Base-by-base conservation (phyloP, 2,888 invertebrate genomes). In the Ariolimax columbianus region DNA sequence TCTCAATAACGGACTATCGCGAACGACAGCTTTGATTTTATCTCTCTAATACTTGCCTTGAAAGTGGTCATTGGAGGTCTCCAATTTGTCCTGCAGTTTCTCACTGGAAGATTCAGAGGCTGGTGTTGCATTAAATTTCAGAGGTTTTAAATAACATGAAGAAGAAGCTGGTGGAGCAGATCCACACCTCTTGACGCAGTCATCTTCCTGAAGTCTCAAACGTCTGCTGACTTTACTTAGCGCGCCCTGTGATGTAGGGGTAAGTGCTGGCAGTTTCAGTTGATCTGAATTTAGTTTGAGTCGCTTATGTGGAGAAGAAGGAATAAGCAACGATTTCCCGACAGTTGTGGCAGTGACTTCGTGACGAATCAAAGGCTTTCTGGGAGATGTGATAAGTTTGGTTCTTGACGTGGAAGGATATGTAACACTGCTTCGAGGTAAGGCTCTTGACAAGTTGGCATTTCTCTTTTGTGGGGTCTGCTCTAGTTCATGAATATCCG, bases 101-200 rank as follows among this genome's bases (percentile, higher is more conserved):
- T 43, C 43, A 30, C n/a, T 26, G 0, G 47, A 43, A 30, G 14
- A 11, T 3, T 7, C n/a, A 47, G n/a, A 19, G n/a, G 47, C 6
- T 30, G 43, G 43, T 1, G 47, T 30, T 30, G 30, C 43, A 30
- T 23, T 30, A 3, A n/a, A 4, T 47, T 73, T 73, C n/a, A 73
- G n/a, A 1, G 30, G n/a, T 47, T 43, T 73, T 47, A 30, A 43
- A 47, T 43, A 73, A 7, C 30, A 9, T 43, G 73, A 17, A 23
- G 73, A 82, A 33, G 55, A 17, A 26, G 26, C 17, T 17, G 82
- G 82, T 30, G 82, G 82, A 26, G 82, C 82, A 26, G 82, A 82
- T 9, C 40, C 82, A 40, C 82, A 82, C n/a, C 82, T 17, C 63
- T 43, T 73, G 47, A 40, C 26, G 3, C 73, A 30, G 23, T 33